These are phyloP conservation scores for Sinocyclocheilus anophthalmus DNA, from an alignment of 2,113 vertebrate genomes.

Conservation along the genomic window DNA sequence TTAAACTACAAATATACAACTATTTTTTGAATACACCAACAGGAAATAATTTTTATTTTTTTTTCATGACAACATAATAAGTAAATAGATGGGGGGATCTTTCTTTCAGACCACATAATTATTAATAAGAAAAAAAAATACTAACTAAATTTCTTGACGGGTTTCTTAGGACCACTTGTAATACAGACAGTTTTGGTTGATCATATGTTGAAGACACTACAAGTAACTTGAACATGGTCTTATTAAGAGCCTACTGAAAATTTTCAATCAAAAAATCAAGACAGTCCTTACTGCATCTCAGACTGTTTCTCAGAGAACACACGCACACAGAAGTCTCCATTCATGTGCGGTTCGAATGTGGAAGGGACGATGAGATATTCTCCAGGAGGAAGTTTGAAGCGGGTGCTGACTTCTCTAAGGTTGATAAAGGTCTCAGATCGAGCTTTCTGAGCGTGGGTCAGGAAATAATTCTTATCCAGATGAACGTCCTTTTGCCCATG, in stretches of 20 bases:
- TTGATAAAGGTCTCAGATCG: slow-evolving; percentile 77
- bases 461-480: slow-evolving; percentile 77
- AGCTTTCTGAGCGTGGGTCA: slow-evolving; percentile 62
- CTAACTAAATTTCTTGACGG: not conserved
- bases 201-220: not conserved
- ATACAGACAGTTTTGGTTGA: not conserved
- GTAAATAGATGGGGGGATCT: not conserved
- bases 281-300: slow-evolving; percentile 70
- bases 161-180: not conserved
- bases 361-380: slow-evolving; percentile 84
- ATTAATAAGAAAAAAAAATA: not conserved
- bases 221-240: not conserved
- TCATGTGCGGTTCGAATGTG: slow-evolving; percentile 83
- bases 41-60: too few relatives aligned
- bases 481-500: slow-evolving; percentile 69
- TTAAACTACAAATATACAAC: too few relatives aligned
- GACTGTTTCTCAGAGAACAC: slow-evolving; percentile 85
- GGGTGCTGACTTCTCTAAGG: slow-evolving; percentile 77
- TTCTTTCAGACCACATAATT: not conserved
- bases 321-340: slow-evolving; percentile 81
- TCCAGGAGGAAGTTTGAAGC: slow-evolving; percentile 74
- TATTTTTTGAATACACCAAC: too few relatives aligned
- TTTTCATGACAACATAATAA: too few relatives aligned
- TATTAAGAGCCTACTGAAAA: not conserved
- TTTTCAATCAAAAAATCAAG: not conserved